These are phyloP conservation scores for Melanotaenia parkinsoni DNA, from an alignment of 2,797 vertebrate genomes.

Conservation along the genomic window DNA sequence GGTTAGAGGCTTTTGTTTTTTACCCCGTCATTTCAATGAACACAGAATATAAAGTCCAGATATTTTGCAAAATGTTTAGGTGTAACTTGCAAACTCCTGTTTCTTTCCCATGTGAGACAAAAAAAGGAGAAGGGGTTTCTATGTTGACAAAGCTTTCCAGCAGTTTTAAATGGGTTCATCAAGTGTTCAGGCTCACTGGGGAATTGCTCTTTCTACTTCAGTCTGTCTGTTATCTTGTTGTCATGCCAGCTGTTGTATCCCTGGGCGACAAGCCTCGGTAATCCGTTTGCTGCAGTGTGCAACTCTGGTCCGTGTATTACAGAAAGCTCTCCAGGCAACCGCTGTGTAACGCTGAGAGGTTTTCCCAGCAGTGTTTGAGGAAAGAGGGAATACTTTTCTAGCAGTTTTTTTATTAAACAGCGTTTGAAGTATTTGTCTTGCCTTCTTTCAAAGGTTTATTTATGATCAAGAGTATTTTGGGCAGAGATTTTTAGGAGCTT, in stretches of 20 bases:
- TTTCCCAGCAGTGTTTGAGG: constrained; percentile 38
- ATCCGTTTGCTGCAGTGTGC: constrained; percentile 54
- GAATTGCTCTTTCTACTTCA: constrained; percentile 52
- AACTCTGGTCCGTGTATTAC: constrained; percentile 51
- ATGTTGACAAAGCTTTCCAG: constrained; percentile 61
- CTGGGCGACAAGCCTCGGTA: constrained; percentile 65
- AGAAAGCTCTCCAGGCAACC: constrained; percentile 57
- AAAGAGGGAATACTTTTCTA: constrained; percentile 20
- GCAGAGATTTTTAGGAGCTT: constrained; percentile 16
- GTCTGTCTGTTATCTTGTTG: constrained; percentile 66
- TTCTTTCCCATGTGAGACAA: constrained; percentile 17
- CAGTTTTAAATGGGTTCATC: constrained; percentile 61
- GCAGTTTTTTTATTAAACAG: not conserved
- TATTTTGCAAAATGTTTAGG: not conserved
- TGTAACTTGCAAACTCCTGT: not conserved
- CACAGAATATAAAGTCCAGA: not conserved
- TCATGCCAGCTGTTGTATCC: constrained; percentile 75
- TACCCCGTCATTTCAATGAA: not conserved
- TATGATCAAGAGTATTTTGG: constrained; percentile 15
- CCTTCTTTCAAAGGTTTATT: constrained; percentile 14
- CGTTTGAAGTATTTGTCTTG: constrained; percentile 17
- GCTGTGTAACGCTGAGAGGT: constrained; percentile 45
- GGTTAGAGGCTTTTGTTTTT: constrained; percentile 73
- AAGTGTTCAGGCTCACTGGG: constrained; percentile 51
- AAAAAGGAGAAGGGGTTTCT: constrained; percentile 27